phyloP scores from a whole-genome alignment of 2,797 vertebrate species.

The Girardinus metallicus region DNA sequence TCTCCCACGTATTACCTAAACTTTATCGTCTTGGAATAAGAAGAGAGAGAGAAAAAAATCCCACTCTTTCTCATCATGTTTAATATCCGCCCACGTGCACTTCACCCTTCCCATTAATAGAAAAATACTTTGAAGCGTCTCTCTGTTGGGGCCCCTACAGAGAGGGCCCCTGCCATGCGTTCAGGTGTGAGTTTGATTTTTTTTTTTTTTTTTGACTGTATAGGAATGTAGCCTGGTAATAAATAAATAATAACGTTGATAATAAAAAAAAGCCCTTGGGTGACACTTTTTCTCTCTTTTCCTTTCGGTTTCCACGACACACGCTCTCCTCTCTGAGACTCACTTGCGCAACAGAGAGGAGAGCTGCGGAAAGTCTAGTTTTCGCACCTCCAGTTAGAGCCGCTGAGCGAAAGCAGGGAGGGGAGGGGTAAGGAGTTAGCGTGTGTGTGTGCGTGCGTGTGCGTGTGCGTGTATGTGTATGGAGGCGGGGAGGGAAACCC shows the following conservation, averaged over 20 bases:
- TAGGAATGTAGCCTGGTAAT: constrained; percentile 36
- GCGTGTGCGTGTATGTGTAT: neutral
- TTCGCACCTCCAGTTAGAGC: constrained; percentile 29
- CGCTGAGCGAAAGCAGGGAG: constrained; percentile 1
- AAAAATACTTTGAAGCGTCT: neutral
- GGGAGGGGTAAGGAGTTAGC: neutral
- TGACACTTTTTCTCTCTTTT: constrained; percentile 1
- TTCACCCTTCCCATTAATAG: neutral
- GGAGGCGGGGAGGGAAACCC: constrained; percentile 73
- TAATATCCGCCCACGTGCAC: neutral
- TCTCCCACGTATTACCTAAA: neutral
- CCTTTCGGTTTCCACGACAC: constrained; percentile 63
- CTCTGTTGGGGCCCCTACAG: neutral
- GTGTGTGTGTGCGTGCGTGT: no score
- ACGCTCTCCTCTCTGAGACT: no score
- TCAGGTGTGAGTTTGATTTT: no score
- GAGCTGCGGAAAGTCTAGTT: constrained; percentile 55
- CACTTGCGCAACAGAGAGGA: constrained; percentile 57
- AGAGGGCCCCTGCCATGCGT: no score
- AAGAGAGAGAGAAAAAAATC: neutral
- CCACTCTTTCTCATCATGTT: neutral
- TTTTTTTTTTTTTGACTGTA: constrained; percentile 2
- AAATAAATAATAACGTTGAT: neutral
- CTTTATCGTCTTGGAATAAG: neutral
- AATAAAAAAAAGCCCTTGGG: neutral